These are phyloP conservation scores for Urocynchramus pylzowi DNA, from an alignment of 2,113 vertebrate genomes.

Conservation along the genomic window DNA sequence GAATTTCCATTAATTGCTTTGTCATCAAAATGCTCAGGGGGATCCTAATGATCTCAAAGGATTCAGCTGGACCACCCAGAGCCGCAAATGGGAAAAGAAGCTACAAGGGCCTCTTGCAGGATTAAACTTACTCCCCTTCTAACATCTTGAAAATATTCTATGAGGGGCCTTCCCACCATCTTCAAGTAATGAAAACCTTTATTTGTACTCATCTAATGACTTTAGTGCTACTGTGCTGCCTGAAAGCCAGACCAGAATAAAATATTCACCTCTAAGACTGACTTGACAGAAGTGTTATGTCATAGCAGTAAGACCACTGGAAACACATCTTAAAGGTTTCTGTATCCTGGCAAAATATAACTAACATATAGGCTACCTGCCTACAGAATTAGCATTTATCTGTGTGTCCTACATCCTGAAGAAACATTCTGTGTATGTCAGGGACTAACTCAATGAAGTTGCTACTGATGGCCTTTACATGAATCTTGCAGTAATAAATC, in stretches of 20 bases:
- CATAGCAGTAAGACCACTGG: neutral
- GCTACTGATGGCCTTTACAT: neutral
- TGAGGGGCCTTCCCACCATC: neutral
- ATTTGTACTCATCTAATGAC: neutral
- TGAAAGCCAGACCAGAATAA: neutral
- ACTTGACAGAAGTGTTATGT: neutral
- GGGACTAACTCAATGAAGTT: neutral
- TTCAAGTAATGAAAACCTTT: conserved; percentile 30
- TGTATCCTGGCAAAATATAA: neutral
- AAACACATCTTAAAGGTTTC: neutral
- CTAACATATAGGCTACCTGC: neutral
- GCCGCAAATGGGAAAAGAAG: conserved; percentile 12
- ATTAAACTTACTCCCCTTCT: conserved; percentile 41
- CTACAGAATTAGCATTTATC: neutral
- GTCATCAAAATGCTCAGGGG: conserved; percentile 29
- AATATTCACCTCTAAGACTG: neutral
- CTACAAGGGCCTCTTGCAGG: conserved; percentile 39
- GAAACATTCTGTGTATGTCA: neutral
- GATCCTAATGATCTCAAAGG: conserved; percentile 14
- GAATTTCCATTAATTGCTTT: conserved; percentile 36
- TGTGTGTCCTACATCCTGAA: neutral
- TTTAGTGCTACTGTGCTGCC: neutral
- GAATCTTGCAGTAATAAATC: neutral
- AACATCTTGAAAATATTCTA: conserved; percentile 32
- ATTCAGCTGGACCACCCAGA: conserved; percentile 49